Conservation (phyloP, 2,888 invertebrate genomes). For the Athrips mouffetella region DNA sequence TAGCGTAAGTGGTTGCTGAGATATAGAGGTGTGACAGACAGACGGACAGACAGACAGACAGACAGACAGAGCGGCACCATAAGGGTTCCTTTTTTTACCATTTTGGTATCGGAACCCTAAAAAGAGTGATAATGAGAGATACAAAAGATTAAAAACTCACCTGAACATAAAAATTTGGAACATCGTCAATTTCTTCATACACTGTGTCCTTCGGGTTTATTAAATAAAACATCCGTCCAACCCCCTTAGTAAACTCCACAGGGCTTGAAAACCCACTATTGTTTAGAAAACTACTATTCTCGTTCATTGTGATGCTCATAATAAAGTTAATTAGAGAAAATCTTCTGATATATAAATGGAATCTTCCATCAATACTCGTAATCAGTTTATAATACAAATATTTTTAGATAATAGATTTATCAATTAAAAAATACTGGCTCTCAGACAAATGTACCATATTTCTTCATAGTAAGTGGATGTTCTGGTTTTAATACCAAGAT, state of each 20-base stretch:
- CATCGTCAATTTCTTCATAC: conserved; percentile 76
- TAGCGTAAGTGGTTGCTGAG: no score
- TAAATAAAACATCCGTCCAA: conserved; percentile 81
- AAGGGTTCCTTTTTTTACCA: no score
- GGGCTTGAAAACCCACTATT: not conserved
- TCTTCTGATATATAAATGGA: not conserved
- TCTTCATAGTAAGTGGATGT: no score
- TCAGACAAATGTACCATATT: no score
- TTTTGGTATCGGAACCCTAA: no score
- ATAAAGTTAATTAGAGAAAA: not conserved
- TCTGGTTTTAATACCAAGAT: no score
- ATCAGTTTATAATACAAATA: no score
- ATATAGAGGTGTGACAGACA: no score
- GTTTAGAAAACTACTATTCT: not conserved
- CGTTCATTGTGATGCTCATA: not conserved
- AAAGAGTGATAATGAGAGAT: not conserved
- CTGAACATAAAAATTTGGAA: conserved; percentile 83
- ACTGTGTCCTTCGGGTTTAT: conserved; percentile 79
- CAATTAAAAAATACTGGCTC: no score
- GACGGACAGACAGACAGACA: no score
- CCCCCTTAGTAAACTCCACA: conserved; percentile 48
- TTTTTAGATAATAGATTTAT: no score
- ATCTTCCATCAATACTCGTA: not conserved
- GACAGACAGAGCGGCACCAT: no score
- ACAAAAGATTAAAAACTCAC: conserved; percentile 55